Percentiles rank a stretch among this genome's conserved stretches.
These are phyloP conservation scores for Agelastica alni DNA, from an alignment of 2,888 invertebrate species.

Conservation along the genomic window DNA sequence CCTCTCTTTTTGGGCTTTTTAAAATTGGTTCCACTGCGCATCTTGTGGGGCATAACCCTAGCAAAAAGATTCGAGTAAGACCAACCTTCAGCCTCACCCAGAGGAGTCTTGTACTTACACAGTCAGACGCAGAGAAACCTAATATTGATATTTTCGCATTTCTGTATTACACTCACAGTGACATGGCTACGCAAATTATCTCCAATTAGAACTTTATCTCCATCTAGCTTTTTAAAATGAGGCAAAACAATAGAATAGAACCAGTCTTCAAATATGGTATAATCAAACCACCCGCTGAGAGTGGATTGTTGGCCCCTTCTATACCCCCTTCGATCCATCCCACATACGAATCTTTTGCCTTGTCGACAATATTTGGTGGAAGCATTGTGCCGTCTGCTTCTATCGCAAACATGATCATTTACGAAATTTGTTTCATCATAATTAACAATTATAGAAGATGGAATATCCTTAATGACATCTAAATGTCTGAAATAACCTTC, in stretches of 20 bases:
- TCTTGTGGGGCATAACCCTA: no score
- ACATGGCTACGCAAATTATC: conserved; percentile 6
- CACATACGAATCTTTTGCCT: background rate
- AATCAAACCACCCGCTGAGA: background rate
- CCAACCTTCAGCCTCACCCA: no score
- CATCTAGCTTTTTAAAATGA: no score
- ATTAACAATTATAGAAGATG: background rate
- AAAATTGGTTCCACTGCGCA: no score
- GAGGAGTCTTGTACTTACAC: no score
- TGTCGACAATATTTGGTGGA: no score
- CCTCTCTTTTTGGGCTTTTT: no score
- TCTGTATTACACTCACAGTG: conserved; percentile 6
- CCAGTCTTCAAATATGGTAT: background rate
- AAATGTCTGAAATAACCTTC: background rate
- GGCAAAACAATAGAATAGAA: no score
- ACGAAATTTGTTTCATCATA: no score
- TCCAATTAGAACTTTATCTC: background rate
- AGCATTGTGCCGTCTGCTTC: background rate
- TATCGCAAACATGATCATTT: no score
- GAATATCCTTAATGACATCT: background rate
- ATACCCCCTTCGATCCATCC: background rate
- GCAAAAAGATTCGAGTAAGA: no score
- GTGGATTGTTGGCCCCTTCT: background rate
- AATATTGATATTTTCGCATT: conserved; percentile 16
- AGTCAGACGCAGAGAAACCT: conserved; percentile 6